phyloP scores from a whole-genome alignment of 2,888 invertebrate genomes.

The Drosophila nr. perissopoda region DNA sequence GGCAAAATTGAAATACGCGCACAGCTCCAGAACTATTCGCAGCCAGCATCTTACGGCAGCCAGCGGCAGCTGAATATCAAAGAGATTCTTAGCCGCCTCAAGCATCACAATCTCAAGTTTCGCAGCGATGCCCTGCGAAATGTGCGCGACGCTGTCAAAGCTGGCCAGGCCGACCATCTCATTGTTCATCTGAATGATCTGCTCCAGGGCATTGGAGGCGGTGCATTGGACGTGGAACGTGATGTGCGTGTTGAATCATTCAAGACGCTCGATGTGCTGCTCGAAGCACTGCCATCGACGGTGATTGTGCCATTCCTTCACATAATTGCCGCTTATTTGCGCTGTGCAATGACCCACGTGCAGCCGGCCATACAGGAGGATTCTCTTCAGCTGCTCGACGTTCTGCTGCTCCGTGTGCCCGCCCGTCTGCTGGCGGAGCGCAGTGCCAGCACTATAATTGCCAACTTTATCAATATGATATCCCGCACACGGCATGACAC shows the following conservation, averaged over 20 bases:
- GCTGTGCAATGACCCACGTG: conserved; percentile 96
- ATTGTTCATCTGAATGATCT: conserved; percentile 86
- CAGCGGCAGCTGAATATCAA: conserved; percentile 74
- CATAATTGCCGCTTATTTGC: conserved; percentile 91
- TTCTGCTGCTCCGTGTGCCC: conserved; percentile 89
- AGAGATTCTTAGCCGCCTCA: conserved; percentile 85
- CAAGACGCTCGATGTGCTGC: conserved; percentile 85
- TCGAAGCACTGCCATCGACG: conserved; percentile 63
- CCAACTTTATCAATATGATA: conserved; percentile 93
- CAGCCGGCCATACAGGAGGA: conserved; percentile 92
- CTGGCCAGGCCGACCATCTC: conserved; percentile 86
- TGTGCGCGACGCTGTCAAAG: conserved; percentile 84
- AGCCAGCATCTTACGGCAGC: conserved; percentile 29
- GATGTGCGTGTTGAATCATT: conserved; percentile 86
- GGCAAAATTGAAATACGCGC: conserved; percentile 93
- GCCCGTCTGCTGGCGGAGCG: conserved; percentile 87
- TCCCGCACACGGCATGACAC: conserved; percentile 89
- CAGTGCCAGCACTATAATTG: conserved; percentile 89
- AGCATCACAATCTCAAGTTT: conserved; percentile 85
- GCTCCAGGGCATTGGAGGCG: conserved; percentile 88
- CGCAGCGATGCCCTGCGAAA: conserved; percentile 81
- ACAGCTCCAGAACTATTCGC: conserved; percentile 85
- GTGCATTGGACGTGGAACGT: conserved; percentile 91
- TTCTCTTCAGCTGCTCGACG: conserved; percentile 91
- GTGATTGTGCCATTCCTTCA: conserved; percentile 89